Evolutionary conservation across 2,113 vertebrate genomes (phyloP).

Genomic region (Odocoileus virginianus): DNA sequence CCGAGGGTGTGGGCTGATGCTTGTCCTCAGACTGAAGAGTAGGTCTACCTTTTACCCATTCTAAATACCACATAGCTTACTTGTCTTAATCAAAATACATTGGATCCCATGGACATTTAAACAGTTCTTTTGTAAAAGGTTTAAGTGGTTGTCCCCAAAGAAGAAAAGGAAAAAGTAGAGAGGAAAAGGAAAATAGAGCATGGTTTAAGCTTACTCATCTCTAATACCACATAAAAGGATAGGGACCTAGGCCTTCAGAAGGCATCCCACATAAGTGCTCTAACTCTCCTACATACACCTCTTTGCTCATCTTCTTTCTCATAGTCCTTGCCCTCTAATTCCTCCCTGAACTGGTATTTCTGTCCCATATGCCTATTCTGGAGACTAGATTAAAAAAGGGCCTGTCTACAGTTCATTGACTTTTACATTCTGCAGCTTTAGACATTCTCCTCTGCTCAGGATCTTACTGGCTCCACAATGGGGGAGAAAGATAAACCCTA

Average conservation of each 20-base stretch:
- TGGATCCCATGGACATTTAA: background rate
- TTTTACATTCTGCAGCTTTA: background rate
- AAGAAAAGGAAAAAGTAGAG: background rate
- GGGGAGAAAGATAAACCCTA: background rate
- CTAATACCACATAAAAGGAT: background rate
- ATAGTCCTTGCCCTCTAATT: background rate
- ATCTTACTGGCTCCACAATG: background rate
- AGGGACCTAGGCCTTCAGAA: background rate
- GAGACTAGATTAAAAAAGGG: background rate
- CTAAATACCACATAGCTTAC: background rate
- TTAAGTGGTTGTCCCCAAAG: background rate
- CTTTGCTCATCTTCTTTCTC: background rate
- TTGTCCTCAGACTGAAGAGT: background rate
- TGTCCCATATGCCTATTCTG: background rate
- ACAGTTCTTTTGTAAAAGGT: background rate
- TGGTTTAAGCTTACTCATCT: background rate
- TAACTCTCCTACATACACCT: background rate
- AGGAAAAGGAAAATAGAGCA: background rate
- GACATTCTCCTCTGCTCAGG: background rate
- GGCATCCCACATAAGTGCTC: rapidly evolving
- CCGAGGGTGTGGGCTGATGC: background rate
- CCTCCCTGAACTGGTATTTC: background rate
- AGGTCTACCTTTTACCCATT: background rate
- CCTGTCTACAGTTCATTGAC: background rate
- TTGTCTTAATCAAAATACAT: background rate